Percentiles rank a stretch among this genome's conserved stretches.
Evolutionary conservation across 1,140 invertebrate species (phyloP).

Genomic region (Wiebesia pumilae): DNA sequence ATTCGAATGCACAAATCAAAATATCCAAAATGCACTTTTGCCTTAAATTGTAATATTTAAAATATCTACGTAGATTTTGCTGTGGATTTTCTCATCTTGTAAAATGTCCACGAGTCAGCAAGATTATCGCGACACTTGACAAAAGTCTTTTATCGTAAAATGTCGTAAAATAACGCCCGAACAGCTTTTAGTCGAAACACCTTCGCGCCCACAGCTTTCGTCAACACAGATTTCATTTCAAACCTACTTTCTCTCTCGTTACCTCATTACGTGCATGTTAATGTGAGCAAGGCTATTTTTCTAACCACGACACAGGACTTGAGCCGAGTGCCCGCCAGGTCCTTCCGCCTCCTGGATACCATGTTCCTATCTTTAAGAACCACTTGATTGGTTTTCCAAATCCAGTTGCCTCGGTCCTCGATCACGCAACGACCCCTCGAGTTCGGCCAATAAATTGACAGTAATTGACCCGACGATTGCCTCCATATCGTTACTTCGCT

Average conservation of each 20-base stretch:
- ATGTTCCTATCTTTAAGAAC: conserved; percentile 20
- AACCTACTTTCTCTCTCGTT: background rate
- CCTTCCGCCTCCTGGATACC: conserved; percentile 57
- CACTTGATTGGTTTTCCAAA: conserved; percentile 9
- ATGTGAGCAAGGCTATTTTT: background rate
- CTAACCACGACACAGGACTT: conserved; percentile 65
- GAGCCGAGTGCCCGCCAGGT: conserved; percentile 59
- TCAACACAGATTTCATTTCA: no score
- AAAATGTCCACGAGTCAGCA: no score
- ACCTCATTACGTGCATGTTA: background rate
- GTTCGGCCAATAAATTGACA: background rate
- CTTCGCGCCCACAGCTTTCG: background rate
- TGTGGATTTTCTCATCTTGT: background rate
- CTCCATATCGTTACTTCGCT: conserved; percentile 58
- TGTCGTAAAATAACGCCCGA: background rate
- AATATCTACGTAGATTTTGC: background rate
- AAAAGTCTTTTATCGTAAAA: background rate
- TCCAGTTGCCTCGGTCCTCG: conserved; percentile 59
- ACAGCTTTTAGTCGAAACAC: background rate
- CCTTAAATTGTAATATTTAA: background rate
- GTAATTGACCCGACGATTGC: background rate
- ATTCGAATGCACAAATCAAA: background rate
- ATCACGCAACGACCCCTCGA: conserved; percentile 16
- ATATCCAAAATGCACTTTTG: background rate
- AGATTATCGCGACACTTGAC: no score